A percentile compares a stretch with the other conserved stretches of the same genome.
phyloP scores from a whole-genome alignment of 2,113 vertebrate genomes.

The Pangasianodon gigas region DNA sequence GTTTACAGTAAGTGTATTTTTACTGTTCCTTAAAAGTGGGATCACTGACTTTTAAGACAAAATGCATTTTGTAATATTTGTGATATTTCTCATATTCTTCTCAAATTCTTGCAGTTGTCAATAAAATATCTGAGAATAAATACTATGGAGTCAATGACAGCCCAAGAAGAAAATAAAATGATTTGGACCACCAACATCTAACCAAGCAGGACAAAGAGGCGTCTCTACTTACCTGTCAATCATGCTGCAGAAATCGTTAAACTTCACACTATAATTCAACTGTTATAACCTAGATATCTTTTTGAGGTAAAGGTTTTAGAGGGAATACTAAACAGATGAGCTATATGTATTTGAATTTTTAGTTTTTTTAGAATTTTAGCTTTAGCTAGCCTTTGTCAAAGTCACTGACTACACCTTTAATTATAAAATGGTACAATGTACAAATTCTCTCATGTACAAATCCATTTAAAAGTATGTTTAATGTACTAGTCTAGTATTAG shows the following conservation, averaged over 20 bases:
- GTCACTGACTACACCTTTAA: not conserved
- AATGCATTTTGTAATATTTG: not conserved
- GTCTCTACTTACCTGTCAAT: not conserved
- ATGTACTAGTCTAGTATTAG: not conserved
- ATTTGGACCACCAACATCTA: not conserved
- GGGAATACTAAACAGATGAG: not conserved
- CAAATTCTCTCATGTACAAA: not conserved
- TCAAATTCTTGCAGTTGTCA: not conserved
- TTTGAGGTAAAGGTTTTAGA: not conserved
- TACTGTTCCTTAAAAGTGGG: too few relatives aligned
- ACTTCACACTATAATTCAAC: not conserved
- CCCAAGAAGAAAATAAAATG: not conserved
- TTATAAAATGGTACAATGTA: not conserved
- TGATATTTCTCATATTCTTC: not conserved
- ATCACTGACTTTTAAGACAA: not conserved
- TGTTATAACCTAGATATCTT: not conserved
- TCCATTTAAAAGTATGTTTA: not conserved
- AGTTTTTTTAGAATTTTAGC: not conserved
- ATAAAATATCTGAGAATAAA: not conserved
- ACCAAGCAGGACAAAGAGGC: not conserved
- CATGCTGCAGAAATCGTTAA: not conserved
- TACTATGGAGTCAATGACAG: not conserved
- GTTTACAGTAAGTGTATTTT: too few relatives aligned
- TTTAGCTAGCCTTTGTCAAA: not conserved
- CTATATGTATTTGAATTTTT: not conserved